Evolutionary conservation across 2,888 invertebrate species (phyloP), one percentile per base, ranked within the genome.

Genomic region (Tachina fera): DNA sequence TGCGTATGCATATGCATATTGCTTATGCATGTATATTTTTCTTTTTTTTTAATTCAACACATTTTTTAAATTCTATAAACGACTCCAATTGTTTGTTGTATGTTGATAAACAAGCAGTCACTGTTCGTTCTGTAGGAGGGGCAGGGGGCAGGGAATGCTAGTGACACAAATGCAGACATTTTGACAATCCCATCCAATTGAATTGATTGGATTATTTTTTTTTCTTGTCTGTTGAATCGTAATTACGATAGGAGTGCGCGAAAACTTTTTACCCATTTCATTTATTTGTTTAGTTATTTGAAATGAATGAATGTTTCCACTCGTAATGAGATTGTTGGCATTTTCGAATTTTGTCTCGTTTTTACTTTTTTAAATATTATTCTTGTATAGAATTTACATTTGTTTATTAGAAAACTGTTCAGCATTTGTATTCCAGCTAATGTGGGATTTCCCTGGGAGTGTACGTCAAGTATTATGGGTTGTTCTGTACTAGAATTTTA

Each of bases 131-230:
- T 9, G 9, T 56, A 6, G 58, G 22, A 41, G 58, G 39, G 67
- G 45, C 39, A 47, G 22, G 58, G 39, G 67, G 45, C 39, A 56
- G 22, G 51, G 10, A 13, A 8, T 72, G 53, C 10, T 49, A 79
- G 41, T 77, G 76, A 72, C 65, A 83, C 65, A 72, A 77, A 65
- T 77, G 51, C 65, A 70, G 75, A 77, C 77, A 72, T 72, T 71
- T 71, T 58, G 79, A 76, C 86, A 79, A 83, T 58, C 85, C 85
- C 83, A 83, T 83, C 71, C 86, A 86, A 79, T 86, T 83, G 75
- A 83, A 79, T 83, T 83, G 74, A 79, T 70, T 71, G 68, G 75
- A 71, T 76, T 79, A 49, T 45, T 39, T 61, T 22, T 56, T 56
- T 41, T 31, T 51, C 11, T 61, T 63, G 71, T 79, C 31, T 63